Evolutionary conservation across 2,888 invertebrate genomes (phyloP), one percentile per base, ranked within the genome.

Genomic region (Polydrusus tereticollis): DNA sequence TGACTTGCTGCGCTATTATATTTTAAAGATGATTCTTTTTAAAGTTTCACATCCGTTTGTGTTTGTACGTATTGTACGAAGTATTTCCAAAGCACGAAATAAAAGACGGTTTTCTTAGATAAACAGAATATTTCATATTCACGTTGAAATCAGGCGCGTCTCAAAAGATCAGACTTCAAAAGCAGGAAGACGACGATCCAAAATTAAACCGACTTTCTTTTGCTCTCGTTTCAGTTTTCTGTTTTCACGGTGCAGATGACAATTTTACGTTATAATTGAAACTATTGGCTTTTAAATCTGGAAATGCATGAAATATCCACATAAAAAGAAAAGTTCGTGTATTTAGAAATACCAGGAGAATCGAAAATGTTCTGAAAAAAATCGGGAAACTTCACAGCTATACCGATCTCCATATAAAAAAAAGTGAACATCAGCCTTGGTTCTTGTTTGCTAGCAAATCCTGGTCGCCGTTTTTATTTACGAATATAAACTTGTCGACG

Each of bases 161-260:
- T 29, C 29, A 29, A 52, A 52, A 52, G 52, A 52, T 52, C 52
- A 52, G 29, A 52, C 52, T 52, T 52, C 52, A 36, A 58, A 68
- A 68, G 59, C 72, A 72, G 72, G 72, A 72, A 72, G 72, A 68
- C 62, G 68, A 63, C 63, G 38, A 50, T 62, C 72, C 68, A 68
- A 72, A 72, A 68, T 72, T 68, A 72, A 68, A 60, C 58, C 45
- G 69, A 29, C 33, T 67, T 63, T 72, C 72, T 68, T 68, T 72
- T 59, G 72, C 59, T 68, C 72, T 16, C 50, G 50, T 72, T 68
- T 68, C 38, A 68, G 18, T 26, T 57, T 64, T 69, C 63, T 33
- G 41, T 68, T 60, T 68, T 60, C 67, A 59, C 70, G 45, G 50
- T 16, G 12, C 18, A 41, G 67, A 36, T 72, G 72, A 72, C 72